Evolutionary conservation across 2,797 vertebrate species (phyloP), one percentile per base, ranked within the genome.

Genomic region (Nasua narica): DNA sequence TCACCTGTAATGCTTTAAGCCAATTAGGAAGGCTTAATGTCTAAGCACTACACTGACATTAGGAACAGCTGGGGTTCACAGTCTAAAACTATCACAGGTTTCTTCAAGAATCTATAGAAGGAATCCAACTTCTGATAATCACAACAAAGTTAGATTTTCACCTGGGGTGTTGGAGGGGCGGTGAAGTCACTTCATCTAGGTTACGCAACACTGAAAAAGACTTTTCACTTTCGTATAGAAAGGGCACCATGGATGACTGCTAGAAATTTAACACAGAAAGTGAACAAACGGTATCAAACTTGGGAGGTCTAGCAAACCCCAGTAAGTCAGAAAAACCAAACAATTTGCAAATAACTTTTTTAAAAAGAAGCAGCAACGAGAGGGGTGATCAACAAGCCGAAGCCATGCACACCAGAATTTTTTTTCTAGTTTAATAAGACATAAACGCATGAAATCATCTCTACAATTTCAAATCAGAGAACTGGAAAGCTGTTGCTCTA

Each of bases 121-220:
- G 23, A 74, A 89, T 35, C 74, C 78, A 89, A 78, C 76, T 58
- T 46, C 40, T 65, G 65, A 58, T 52, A 25, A 70, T 40, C 9
- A 85, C 21, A 70, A 81, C 27, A 56, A 87, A 88, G 77, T 7
- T 60, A 76, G 67, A 79, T 85, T 96, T 91, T 90, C 90, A n/a
- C 25, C 52, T 15, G 21, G 10, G 1, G 10, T 13, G 35, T 0
- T 7, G 56, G 15, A 78, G 37, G 8, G 50, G 48, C 3, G 12
- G 21, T 25, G 16, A 85, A 82, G 86, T 32, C 67, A 25, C 58
- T 90, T 83, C 69, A 50, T 21, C 40, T 40, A 7, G 40, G n/a
- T 77, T 74, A 32, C 6, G 32, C 52, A 77, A 92, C 60, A 29
- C 10, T 62, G 67, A 74, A 37, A 72, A 88, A 32, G 60, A n/a